Evolutionary conservation across 2,888 invertebrate genomes (phyloP).

Genomic region (Phaedon cochleariae): DNA sequence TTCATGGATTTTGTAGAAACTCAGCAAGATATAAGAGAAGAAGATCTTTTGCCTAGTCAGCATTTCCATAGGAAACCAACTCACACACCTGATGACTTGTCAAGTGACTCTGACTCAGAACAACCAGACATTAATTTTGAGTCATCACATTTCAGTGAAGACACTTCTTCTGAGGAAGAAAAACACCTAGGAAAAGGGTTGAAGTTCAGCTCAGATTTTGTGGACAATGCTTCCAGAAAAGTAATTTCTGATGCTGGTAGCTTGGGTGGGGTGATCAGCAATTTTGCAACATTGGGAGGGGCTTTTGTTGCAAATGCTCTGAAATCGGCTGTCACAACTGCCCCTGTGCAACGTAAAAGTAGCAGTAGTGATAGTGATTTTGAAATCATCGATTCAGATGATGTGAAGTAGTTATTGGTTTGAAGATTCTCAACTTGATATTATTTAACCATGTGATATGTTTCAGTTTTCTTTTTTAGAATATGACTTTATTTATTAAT

Average conservation of each 20-base stretch:
- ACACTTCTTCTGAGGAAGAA: slow-evolving; percentile 60
- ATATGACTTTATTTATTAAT: slow-evolving; percentile 3
- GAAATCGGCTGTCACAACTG: slow-evolving; percentile 33
- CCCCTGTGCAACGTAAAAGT: slow-evolving; percentile 31
- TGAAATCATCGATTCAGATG: slow-evolving; percentile 57
- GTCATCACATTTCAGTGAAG: slow-evolving; percentile 59
- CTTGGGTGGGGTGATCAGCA: slow-evolving; percentile 28
- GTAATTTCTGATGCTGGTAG: slow-evolving; percentile 11
- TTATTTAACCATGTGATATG: slow-evolving; percentile 29
- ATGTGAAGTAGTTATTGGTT: slow-evolving; percentile 29
- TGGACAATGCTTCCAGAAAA: slow-evolving; percentile 21
- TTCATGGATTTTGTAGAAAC: slow-evolving; percentile 56
- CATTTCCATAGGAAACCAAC: neutral
- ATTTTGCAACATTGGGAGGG: slow-evolving; percentile 38
- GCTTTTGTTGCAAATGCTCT: slow-evolving; percentile 38
- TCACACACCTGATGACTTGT: slow-evolving; percentile 48
- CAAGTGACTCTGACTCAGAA: slow-evolving; percentile 58
- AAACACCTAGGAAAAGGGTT: slow-evolving; percentile 53
- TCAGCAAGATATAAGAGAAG: slow-evolving; percentile 57
- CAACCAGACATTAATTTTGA: slow-evolving; percentile 58
- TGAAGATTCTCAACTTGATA: slow-evolving; percentile 7
- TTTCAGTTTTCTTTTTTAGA: slow-evolving; percentile 5
- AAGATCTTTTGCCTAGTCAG: slow-evolving; percentile 53
- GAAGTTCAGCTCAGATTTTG: slow-evolving; percentile 47
- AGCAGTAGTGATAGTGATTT: slow-evolving; percentile 58